Base-by-base conservation (phyloP, 2,797 vertebrate genomes). In the Netta rufina region DNA sequence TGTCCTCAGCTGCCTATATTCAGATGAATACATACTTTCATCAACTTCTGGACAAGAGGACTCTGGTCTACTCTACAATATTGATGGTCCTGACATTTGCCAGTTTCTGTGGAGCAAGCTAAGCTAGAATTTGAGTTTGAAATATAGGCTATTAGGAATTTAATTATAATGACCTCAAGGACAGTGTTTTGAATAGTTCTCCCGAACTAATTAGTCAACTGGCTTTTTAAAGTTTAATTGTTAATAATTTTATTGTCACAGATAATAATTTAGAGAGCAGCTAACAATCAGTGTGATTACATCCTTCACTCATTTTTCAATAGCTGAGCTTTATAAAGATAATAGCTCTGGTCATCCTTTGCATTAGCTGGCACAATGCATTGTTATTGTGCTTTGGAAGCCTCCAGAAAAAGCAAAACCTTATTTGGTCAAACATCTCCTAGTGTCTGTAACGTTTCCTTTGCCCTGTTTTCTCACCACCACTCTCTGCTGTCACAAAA, bases 221-320 rank as follows among this genome's bases (percentile, higher is more conserved):
- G 85, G 54, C 80, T 96, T 97, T 93, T 94, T 93, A 89, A 92
- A 95, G 10, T 58, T 94, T 94, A 94, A 93, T 76, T 93, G 93
- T 94, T 97, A 96, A 96, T 95, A 94, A 94, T 95, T 79, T 73
- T 84, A 84, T 82, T 70, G 60, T 67, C 30, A 74, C 20, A 93
- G 56, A 89, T 85, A 97, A 93, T 97, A 95, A 96, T 87, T 96
- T 92, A 82, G 93, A 89, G 89, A 93, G 83, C 80, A 96, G 82
- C 61, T 95, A 95, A 91, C 90, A 97, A 96, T 95, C 91, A 78
- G 65, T 96, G 89, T 95, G 95, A 96, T 96, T 95, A 97, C 58
- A 96, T 92, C 90, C 91, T 94, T 97, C 91, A 87, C 80, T 92
- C 86, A 73, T 73, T 96, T 90, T 92, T 95, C 72, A 83, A 9